Evolutionary conservation across 2,113 vertebrate genomes (phyloP).

Genomic region (Nothoprocta pentlandii): DNA sequence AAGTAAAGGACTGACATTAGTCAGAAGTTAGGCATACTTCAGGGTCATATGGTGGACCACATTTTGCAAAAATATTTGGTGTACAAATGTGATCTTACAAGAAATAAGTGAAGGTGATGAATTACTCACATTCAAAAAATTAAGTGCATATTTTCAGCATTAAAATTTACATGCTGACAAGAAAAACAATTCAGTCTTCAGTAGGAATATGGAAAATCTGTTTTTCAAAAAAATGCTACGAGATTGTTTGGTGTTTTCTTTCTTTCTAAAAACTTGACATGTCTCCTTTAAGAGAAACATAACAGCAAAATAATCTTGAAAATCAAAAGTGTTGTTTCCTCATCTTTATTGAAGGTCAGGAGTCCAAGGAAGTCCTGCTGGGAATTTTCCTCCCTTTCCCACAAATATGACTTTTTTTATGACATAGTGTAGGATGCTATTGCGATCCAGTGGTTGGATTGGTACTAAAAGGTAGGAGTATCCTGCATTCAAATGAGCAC

Average conservation of each 20-base stretch:
- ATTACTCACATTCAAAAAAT: background rate
- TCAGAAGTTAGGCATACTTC: background rate
- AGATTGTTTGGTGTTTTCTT: background rate
- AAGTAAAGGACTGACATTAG: background rate
- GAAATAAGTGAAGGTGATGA: background rate
- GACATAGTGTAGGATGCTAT: background rate
- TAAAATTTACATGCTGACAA: background rate
- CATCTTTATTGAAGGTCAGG: slow-evolving; percentile 59
- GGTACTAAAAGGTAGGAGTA: slow-evolving; percentile 9
- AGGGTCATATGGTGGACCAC: background rate
- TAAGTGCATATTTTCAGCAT: no score
- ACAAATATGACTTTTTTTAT: slow-evolving; percentile 22
- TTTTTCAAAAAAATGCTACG: background rate
- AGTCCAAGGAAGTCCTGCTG: slow-evolving; percentile 68
- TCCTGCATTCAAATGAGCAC: slow-evolving; percentile 35
- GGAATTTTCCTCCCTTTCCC: slow-evolving; percentile 71
- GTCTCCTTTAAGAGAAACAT: slow-evolving; percentile 39
- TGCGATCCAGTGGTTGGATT: slow-evolving; percentile 3
- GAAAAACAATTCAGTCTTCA: background rate
- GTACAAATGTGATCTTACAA: background rate
- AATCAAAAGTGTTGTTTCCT: slow-evolving; percentile 56
- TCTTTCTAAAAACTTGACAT: background rate
- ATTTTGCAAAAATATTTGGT: background rate
- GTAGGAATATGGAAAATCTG: background rate
- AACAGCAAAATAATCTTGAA: slow-evolving; percentile 44